Base-by-base conservation (phyloP, 1,140 invertebrate species). In the Brachionus asplanchnoidis region DNA sequence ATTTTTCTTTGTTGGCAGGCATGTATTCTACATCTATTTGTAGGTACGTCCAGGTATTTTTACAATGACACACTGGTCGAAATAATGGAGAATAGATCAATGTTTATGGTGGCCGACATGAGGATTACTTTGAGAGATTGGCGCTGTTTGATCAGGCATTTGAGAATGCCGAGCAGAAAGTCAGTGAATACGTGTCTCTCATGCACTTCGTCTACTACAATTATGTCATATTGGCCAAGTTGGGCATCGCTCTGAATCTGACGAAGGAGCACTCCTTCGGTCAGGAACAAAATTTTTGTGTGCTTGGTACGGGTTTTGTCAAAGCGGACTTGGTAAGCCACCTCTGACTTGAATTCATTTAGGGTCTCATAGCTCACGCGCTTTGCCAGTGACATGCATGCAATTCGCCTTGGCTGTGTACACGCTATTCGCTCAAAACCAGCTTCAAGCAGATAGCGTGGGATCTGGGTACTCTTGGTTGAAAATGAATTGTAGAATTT, bases 41-140 rank as follows among this genome's bases (percentile, higher is more conserved):
- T 93, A 97, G 17, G 98, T 90, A 85, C 97, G 91, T 7, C 97
- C 97, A 44, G 97, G 97, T 36, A 99, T 95, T 91, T 96, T 92
- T 86, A 97, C 93, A 66, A 97, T 92, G 86, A 92, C 92, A 50
- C 94, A 94, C 88, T 94, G 93, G 85, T 93, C 91, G 90, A 99
- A 99, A 90, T 97, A 99, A 85, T 91, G 85, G 92, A 92, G 90
- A 99, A 99, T 1, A 99, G 91, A 86, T 96, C 91, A 56, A 99
- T 94, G 90, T 99, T 99, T 53, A 99, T 98, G 1, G 97, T 99
- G 12, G 97, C 97, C 6, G 96, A 98, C 97, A 99, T 99, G 0
- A 99, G 92, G 17, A 99, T 93, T 6, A 99, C 90, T 90, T 97
- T 97, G 3, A 99, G 89, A 87, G 97, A 93, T 17, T 91, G 87